Percentiles rank a stretch among this genome's conserved stretches.
Evolutionary conservation across 2,888 invertebrate species (phyloP).

Genomic region (Lycaena phlaeas): DNA sequence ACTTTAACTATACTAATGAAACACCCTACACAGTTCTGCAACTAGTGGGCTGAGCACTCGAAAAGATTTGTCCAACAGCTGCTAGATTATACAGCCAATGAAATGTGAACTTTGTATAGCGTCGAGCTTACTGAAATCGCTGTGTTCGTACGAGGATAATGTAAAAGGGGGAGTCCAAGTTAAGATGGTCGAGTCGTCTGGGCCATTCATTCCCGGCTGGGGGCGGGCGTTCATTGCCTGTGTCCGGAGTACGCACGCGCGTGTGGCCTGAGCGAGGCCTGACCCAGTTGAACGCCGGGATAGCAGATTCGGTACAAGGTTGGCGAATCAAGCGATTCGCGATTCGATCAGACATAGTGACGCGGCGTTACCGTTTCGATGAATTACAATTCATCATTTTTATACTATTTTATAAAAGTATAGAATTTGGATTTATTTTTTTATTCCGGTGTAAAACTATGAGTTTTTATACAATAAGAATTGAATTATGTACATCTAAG

Average conservation of each 20-base stretch:
- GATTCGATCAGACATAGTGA: conserved; percentile 51
- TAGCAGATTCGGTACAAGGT: conserved; percentile 61
- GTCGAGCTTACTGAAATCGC: conserved; percentile 10
- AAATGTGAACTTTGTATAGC: conserved; percentile 29
- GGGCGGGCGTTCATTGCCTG: conserved; percentile 63
- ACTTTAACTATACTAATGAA: conserved; percentile 33
- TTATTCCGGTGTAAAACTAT: too few species aligned
- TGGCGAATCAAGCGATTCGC: conserved; percentile 60
- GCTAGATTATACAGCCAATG: conserved; percentile 35
- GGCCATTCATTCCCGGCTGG: conserved; percentile 58
- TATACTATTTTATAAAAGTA: too few species aligned
- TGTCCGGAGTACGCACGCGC: conserved; percentile 64
- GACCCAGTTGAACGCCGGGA: conserved; percentile 55
- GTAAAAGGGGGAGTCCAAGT: conserved; percentile 45
- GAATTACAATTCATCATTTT: too few species aligned
- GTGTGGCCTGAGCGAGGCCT: conserved; percentile 53
- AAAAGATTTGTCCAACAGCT: conserved; percentile 61
- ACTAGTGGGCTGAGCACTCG: conserved; percentile 55
- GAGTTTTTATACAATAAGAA: too few species aligned
- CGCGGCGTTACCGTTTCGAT: conserved; percentile 30
- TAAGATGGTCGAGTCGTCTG: conserved; percentile 36
- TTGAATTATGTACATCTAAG: too few species aligned
- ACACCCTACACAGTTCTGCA: conserved; percentile 51
- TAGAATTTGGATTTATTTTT: too few species aligned
- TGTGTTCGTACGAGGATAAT: conserved; percentile 21